phyloP scores from a whole-genome alignment of 2,113 vertebrate genomes.

The Rhombomys opimus region DNA sequence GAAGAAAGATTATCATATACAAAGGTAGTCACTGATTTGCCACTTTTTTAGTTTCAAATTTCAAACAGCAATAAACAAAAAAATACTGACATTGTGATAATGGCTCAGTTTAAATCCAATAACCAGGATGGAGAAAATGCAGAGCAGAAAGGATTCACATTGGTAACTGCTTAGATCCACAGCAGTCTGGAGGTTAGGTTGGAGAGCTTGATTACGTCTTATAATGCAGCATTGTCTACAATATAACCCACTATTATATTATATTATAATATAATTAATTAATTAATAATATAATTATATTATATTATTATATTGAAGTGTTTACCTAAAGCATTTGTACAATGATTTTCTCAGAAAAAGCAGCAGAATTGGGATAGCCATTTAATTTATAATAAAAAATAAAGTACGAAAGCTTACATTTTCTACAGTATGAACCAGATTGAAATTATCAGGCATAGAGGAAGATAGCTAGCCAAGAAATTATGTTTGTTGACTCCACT shows the following conservation, averaged over 20 bases:
- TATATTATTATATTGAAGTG: too few species aligned
- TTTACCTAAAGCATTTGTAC: neutral
- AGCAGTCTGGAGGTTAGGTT: neutral
- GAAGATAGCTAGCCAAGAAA: neutral
- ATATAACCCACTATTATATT: neutral
- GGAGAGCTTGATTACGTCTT: neutral
- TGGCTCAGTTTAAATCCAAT: neutral
- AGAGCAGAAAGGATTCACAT: neutral
- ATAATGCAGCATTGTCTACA: neutral
- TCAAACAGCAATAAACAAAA: neutral
- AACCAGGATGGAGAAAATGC: neutral
- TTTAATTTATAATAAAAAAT: neutral
- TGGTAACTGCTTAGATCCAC: neutral
- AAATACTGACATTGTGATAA: neutral
- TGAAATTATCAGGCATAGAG: neutral
- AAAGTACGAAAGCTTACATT: neutral
- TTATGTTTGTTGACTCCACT: neutral
- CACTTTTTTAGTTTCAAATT: neutral
- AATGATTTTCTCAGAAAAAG: neutral
- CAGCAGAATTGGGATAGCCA: neutral
- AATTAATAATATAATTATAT: too few species aligned
- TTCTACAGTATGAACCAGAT: neutral
- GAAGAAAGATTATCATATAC: neutral
- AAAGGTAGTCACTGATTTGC: neutral
- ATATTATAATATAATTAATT: too few species aligned